Base-by-base conservation (phyloP, 92 coral and sea anemone genomes). In the Phenganax subtilis region DNA sequence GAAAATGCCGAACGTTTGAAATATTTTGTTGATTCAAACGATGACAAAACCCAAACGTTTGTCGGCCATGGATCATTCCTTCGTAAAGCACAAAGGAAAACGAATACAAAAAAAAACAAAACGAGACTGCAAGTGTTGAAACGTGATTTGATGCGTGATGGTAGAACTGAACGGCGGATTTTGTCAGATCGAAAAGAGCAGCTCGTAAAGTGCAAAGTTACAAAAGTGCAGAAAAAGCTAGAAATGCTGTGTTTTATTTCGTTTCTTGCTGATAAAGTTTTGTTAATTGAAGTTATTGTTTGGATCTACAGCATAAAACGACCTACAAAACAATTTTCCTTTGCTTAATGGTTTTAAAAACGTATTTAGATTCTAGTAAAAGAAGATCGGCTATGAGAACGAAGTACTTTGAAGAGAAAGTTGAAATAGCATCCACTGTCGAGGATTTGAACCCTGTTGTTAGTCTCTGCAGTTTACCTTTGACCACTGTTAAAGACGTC, bases 11-110 rank as follows among this genome's bases (percentile, higher is more conserved):
- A 31, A 15, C 31, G 55, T 11, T 30, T 75, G 67, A 30, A 75
- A 75, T 54, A 64, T 28, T 75, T 75, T 54, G 60, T 75, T 20
- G 66, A 75, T 1, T 64, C 65, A 57, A 53, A 66, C 6, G 80
- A 55, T 57, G 47, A 57, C 55, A 64, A 75, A 57, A 75, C 80
- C 14, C 80, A 66, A 44, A 66, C 55, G 51, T 25, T 75, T 6
- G 30, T 75, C 57, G 80, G 80, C 12, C 27, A 2, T 27, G 65
- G 55, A n/a, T 61, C 53, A 53, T 28, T 75, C 6, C 80, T 53
- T 27, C 7, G 61, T 25, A 54, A 47, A 2, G 80, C 57, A 11
- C 51, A 75, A 53, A 55, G 51, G 11, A 75, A 75, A 55, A 75
- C 51, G 3, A 51, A n/a, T n/a, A 16, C 10, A 16, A 10, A 57